Conservation (phyloP, 2,113 vertebrate genomes). For the Hydrochoerus hydrochaeris region DNA sequence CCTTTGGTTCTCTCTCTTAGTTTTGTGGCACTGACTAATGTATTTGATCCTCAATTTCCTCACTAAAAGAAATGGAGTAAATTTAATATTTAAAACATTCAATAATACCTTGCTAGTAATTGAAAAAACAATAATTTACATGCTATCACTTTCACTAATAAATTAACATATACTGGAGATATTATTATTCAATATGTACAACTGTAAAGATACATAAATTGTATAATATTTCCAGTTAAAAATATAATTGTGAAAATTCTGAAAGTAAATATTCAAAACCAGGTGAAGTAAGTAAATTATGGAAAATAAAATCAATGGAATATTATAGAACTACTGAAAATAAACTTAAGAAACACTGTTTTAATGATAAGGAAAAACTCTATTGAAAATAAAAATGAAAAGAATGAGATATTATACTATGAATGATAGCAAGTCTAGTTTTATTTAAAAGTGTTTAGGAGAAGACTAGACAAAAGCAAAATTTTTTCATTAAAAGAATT, state of each 20-base stretch:
- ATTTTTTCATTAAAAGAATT: slow-evolving; percentile 40
- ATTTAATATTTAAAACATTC: background rate
- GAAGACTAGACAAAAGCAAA: slow-evolving; percentile 31
- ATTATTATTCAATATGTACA: background rate
- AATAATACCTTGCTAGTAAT: background rate
- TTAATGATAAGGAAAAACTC: background rate
- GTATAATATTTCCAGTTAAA: background rate
- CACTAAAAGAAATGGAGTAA: background rate
- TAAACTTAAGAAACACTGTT: background rate
- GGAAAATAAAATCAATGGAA: background rate
- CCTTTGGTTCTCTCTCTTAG: background rate
- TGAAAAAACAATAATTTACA: slow-evolving; percentile 8
- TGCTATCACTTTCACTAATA: background rate
- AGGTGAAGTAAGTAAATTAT: background rate
- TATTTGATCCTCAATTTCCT: background rate
- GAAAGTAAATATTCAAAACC: background rate
- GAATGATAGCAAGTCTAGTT: background rate
- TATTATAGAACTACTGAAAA: background rate
- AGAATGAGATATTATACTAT: background rate
- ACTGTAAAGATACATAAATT: background rate
- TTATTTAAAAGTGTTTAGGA: background rate
- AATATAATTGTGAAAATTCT: background rate
- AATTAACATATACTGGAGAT: background rate
- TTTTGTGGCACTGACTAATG: background rate
- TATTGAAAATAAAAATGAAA: background rate